Percentiles rank a stretch among this genome's conserved stretches.
These are phyloP conservation scores for Sitta carolinensis DNA, from an alignment of 2,797 vertebrate genomes.

Conservation along the genomic window DNA sequence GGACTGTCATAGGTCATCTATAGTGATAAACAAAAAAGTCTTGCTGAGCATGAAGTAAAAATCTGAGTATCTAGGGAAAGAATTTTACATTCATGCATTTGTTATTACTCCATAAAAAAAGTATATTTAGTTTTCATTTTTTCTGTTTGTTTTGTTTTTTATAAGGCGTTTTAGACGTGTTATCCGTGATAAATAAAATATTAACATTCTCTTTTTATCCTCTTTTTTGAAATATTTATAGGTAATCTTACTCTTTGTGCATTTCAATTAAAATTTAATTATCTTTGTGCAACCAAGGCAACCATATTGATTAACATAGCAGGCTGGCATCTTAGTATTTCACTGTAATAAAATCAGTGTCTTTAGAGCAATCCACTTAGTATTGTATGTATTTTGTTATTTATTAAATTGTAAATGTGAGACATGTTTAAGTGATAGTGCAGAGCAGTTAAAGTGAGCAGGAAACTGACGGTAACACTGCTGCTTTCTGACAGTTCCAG, in stretches of 20 bases:
- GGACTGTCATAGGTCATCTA: neutral
- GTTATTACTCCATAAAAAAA: neutral
- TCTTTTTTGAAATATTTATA: constrained; percentile 67
- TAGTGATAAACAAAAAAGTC: neutral
- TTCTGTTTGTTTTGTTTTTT: neutral
- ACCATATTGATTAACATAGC: constrained; percentile 44
- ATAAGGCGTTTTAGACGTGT: neutral
- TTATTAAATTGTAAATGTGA: constrained; percentile 14
- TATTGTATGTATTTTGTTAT: constrained; percentile 19
- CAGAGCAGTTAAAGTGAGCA: neutral
- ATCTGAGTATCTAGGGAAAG: neutral
- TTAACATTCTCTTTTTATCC: constrained; percentile 18
- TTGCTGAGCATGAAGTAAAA: neutral
- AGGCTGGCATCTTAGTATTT: constrained; percentile 13
- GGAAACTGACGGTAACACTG: neutral
- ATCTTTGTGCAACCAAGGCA: constrained; percentile 37
- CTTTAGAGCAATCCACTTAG: neutral
- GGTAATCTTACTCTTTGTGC: constrained; percentile 34
- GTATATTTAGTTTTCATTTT: neutral
- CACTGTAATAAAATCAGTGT: constrained; percentile 16
- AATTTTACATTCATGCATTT: neutral
- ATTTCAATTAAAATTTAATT: constrained; percentile 66
- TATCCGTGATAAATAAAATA: constrained; percentile 46
- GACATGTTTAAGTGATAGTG: neutral
- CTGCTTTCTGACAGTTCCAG: neutral